Conservation (phyloP, 2,797 vertebrate species). For the Liparis tanakae region DNA sequence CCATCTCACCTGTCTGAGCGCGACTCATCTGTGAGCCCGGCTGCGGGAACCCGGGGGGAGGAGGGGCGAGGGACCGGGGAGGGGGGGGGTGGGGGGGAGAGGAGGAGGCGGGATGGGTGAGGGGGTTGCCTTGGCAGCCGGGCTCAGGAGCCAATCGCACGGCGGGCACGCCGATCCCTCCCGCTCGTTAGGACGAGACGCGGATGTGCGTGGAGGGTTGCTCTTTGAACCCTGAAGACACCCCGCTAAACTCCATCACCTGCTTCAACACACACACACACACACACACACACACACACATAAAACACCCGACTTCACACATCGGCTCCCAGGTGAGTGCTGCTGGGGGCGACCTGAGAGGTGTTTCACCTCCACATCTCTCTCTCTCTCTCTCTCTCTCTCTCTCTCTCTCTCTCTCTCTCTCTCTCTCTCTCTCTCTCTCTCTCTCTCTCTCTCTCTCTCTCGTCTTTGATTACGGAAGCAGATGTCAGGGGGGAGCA, state of each 20-base stretch:
- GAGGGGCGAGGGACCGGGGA: conserved; percentile 39
- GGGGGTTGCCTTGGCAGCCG: conserved; percentile 79
- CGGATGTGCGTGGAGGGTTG: conserved; percentile 71
- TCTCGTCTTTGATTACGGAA: conserved; percentile 55
- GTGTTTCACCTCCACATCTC: conserved; percentile 77
- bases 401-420: too few species aligned
- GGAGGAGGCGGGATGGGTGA: conserved; percentile 67
- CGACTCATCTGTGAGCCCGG: conserved; percentile 78
- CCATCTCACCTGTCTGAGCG: conserved; percentile 84
- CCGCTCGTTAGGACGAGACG: conserved; percentile 70
- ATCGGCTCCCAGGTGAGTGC: conserved; percentile 73
- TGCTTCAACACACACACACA: conserved; percentile 67
- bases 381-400: conserved; percentile 35
- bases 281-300: conserved; percentile 24
- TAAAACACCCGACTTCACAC: conserved; percentile 60
- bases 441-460: too few species aligned
- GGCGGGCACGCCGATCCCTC: conserved; percentile 53
- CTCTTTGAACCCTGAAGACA: conserved; percentile 81
- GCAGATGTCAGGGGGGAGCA: conserved; percentile 51
- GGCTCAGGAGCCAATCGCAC: conserved; percentile 63
- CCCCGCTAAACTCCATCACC: conserved; percentile 79
- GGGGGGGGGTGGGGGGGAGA: conserved; percentile 67
- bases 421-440: too few species aligned
- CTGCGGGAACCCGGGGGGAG: conserved; percentile 54
- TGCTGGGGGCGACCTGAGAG: conserved; percentile 70